Conservation (phyloP, 1,140 invertebrate species). For the Rhagoletis pomonella region DNA sequence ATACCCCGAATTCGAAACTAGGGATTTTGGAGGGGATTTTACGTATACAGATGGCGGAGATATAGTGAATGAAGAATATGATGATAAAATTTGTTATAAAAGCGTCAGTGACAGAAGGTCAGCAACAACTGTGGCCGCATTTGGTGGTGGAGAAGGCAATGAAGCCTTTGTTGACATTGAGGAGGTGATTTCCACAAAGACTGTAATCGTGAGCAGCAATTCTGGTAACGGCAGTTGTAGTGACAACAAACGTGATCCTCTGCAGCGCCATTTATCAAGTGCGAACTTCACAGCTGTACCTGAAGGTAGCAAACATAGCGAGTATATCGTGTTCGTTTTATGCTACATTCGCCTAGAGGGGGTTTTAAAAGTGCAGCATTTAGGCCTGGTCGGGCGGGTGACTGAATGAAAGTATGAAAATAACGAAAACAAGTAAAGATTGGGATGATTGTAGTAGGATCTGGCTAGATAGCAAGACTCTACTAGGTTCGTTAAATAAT, state of each 20-base stretch:
- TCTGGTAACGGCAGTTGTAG: not conserved
- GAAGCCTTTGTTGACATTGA: conserved; percentile 55
- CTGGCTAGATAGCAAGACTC: not conserved
- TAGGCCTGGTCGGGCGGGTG: not conserved
- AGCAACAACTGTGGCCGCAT: conserved; percentile 35
- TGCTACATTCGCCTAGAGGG: not conserved
- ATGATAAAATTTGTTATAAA: conserved; percentile 53
- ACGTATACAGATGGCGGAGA: not conserved
- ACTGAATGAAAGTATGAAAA: not conserved
- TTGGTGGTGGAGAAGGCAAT: conserved; percentile 13
- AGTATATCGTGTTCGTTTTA: not conserved
- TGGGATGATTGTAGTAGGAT: not conserved
- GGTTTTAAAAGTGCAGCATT: not conserved
- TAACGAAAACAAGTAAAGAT: not conserved
- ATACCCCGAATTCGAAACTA: conserved; percentile 25
- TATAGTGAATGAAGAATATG: not conserved
- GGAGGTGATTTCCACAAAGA: conserved; percentile 48
- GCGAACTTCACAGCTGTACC: not conserved
- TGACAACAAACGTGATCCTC: conserved; percentile 24
- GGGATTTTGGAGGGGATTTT: not conserved
- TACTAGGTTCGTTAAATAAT: not conserved
- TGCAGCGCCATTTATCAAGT: not conserved
- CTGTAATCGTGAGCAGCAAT: conserved; percentile 25
- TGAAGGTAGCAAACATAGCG: conserved; percentile 10
- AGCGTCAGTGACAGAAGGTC: conserved; percentile 54